A percentile compares a stretch with the other conserved stretches of the same genome.
Evolutionary conservation across 2,888 invertebrate genomes (phyloP).

Genomic region (Eurois occulta): DNA sequence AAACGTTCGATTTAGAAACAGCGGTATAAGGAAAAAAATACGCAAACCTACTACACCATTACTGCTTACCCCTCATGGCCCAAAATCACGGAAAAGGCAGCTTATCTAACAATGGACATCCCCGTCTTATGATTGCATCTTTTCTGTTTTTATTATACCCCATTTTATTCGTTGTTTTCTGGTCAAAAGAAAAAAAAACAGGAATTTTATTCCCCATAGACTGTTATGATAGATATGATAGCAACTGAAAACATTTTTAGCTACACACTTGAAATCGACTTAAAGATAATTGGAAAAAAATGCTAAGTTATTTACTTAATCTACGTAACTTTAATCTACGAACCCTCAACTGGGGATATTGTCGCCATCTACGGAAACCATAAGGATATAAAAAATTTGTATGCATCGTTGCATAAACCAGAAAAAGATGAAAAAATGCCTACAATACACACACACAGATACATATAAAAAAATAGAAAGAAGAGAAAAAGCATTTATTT

Average conservation of each 20-base stretch:
- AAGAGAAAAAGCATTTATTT: too few species aligned
- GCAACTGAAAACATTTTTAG: neutral
- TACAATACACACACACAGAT: too few species aligned
- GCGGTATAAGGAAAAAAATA: neutral
- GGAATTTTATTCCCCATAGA: slow-evolving; percentile 6
- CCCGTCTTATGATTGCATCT: slow-evolving; percentile 26
- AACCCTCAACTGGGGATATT: neutral
- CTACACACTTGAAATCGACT: neutral
- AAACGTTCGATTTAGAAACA: neutral
- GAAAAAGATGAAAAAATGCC: too few species aligned
- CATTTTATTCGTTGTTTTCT: slow-evolving; percentile 18
- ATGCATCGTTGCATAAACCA: too few species aligned
- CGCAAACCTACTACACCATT: neutral
- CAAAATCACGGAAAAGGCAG: slow-evolving; percentile 41
- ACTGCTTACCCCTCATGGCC: slow-evolving; percentile 10
- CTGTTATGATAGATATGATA: neutral
- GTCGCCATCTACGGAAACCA: neutral
- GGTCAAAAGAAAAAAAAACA: neutral
- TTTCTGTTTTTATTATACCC: slow-evolving; percentile 25
- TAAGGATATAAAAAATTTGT: too few species aligned
- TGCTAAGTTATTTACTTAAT: neutral
- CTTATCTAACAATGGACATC: slow-evolving; percentile 37
- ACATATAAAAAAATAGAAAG: too few species aligned
- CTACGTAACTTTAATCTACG: neutral
- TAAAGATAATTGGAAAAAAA: neutral